Base-by-base conservation (phyloP, 2,113 vertebrate genomes). In the Fulmarus glacialis region DNA sequence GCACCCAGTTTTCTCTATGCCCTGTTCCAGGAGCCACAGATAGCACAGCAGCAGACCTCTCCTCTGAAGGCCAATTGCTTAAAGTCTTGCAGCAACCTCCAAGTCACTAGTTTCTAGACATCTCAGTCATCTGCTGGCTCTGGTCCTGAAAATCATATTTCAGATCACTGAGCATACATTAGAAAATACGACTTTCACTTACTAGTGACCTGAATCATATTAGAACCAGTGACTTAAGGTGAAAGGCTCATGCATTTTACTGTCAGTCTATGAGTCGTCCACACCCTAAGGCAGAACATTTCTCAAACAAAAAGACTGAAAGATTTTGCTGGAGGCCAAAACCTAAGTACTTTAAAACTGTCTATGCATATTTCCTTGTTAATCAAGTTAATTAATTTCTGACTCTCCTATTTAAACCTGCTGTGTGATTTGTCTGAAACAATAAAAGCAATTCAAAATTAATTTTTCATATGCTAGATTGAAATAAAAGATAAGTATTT, bases 381-480 rank as follows among this genome's bases (percentile, higher is more conserved):
- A 90, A 90, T 90, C 53, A 78, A 43, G 40, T 52, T 93, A 93
- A 95, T 96, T 94, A 90, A 94, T 95, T 90, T 86, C 78, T 83
- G 24, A 59, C 34, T 85, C 16, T 91, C 17, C 77, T 86, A 81
- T 36, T 92, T 45, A 73, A 58, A 78, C 9, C 13, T 59, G 14
- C 30, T 79, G 3, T 20, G 15, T 11, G 7, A 87, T 79, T 77
- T 74, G 9, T 83, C 55, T 79, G 21, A 78, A 97, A 87, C 5
- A 92, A 66, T 80, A 64, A 64, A 75, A 79, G 32, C 4, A 2
- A 67, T 66, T 70, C 7, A n/a, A 80, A 29, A 30, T 59, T 58
- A 58, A n/a, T 64, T 86, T 88, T 70, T 93, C 48, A 48, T 24
- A 45, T 27, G 18, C 8, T 84, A 63, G 38, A 83, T 19, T 83